A percentile compares a stretch with the other conserved stretches of the same genome.
Conservation (phyloP, 2,797 vertebrate species). For the Megalops cyprinoides region DNA sequence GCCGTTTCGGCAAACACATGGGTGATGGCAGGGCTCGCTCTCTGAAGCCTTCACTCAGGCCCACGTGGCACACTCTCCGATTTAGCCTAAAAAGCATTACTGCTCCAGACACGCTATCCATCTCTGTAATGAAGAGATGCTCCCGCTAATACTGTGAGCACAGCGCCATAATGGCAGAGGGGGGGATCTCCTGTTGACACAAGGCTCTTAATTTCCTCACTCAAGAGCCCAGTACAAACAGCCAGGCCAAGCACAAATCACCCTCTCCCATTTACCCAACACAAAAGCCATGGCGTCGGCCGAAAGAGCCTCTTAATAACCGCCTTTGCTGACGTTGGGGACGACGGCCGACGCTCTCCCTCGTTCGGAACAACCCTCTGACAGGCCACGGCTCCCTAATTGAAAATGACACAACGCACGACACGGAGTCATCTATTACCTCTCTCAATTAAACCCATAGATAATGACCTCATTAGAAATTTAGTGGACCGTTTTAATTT, state of each 20-base stretch:
- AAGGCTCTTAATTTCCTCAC: background rate
- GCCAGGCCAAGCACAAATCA: background rate
- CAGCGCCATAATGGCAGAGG: background rate
- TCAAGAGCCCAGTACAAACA: background rate
- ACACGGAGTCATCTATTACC: background rate
- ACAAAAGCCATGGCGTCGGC: background rate
- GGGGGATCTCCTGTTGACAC: background rate
- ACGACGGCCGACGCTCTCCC: background rate
- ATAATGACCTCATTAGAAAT: constrained; percentile 13
- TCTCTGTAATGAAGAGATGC: background rate
- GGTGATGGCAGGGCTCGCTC: no score
- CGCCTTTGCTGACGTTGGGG: background rate
- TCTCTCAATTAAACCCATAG: constrained; percentile 1
- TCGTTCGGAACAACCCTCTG: background rate
- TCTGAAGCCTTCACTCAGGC: no score
- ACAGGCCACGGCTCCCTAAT: background rate
- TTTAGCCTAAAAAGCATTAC: background rate
- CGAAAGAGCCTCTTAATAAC: background rate
- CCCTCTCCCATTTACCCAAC: background rate
- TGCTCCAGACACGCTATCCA: background rate
- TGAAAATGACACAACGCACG: constrained; percentile 10
- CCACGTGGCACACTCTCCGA: background rate
- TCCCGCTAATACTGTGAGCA: background rate
- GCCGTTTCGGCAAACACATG: background rate
- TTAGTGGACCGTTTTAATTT: constrained; percentile 16